Percentiles rank a stretch among this genome's conserved stretches.
Evolutionary conservation across 2,797 vertebrate species (phyloP).

Genomic region (Nannoperca australis): DNA sequence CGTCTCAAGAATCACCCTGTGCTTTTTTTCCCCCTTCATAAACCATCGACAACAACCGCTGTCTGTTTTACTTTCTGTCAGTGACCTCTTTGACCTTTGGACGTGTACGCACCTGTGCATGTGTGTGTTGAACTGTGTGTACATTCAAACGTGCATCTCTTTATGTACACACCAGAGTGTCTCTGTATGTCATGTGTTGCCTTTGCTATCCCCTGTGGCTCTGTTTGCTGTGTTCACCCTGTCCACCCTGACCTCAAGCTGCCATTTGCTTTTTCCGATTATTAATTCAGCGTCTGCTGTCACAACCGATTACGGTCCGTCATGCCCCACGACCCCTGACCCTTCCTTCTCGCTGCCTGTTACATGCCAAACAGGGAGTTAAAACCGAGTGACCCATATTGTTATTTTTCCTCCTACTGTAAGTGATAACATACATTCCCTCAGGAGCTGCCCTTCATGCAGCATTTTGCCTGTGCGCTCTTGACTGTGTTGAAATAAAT

Average conservation of each 20-base stretch:
- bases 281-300: conserved; percentile 82
- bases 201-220: conserved; percentile 50
- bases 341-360: conserved; percentile 49
- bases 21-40: background rate
- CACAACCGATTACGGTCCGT: conserved; percentile 69
- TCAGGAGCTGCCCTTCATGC: conserved; percentile 42
- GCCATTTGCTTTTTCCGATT: conserved; percentile 71
- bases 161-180: conserved; percentile 26
- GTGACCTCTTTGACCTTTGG: conserved; percentile 36
- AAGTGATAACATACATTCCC: conserved; percentile 62
- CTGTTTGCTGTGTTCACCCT: conserved; percentile 14
- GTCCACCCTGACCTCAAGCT: conserved; percentile 51
- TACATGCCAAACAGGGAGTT: conserved; percentile 54
- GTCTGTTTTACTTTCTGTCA: conserved; percentile 22
- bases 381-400: conserved; percentile 69
- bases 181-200: conserved; percentile 52
- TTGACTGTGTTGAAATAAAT: conserved; percentile 35
- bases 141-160: background rate
- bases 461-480: conserved; percentile 27
- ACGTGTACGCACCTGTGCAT: background rate
- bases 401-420: conserved; percentile 54
- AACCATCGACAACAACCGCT: conserved; percentile 1
- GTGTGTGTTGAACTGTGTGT: background rate
- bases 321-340: conserved; percentile 61
- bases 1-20: background rate